These are phyloP conservation scores for Oryzias woworae DNA, from an alignment of 2,113 vertebrate species.

Conservation along the genomic window DNA sequence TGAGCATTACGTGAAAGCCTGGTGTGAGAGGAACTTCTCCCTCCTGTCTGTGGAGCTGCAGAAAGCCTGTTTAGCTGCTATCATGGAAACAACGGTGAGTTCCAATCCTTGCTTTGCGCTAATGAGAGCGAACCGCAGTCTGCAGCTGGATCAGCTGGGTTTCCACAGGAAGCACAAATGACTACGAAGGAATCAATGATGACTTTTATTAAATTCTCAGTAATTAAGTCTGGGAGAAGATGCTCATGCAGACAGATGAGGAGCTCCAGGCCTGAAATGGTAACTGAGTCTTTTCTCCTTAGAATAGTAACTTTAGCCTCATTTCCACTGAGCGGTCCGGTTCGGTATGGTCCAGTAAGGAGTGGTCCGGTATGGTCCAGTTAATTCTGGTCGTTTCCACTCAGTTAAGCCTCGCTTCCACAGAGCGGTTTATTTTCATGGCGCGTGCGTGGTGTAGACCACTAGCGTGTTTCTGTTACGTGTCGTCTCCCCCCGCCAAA, in stretches of 20 bases:
- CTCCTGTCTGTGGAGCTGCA: constrained; percentile 86
- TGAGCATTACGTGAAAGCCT: constrained; percentile 90
- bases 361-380: too few relatives aligned
- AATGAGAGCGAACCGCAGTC: constrained; percentile 22
- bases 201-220: constrained; percentile 61
- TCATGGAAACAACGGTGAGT: constrained; percentile 88
- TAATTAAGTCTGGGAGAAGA: constrained; percentile 48
- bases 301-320: background rate
- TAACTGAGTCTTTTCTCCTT: constrained; percentile 41
- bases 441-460: too few relatives aligned
- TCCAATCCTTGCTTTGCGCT: constrained; percentile 1
- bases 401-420: too few relatives aligned
- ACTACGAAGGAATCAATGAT: constrained; percentile 55
- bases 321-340: too few relatives aligned
- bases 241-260: constrained; percentile 31
- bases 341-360: too few relatives aligned
- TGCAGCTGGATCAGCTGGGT: constrained; percentile 28
- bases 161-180: constrained; percentile 62
- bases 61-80: constrained; percentile 80
- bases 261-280: constrained; percentile 35
- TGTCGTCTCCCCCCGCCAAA: too few relatives aligned
- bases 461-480: too few relatives aligned
- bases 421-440: too few relatives aligned
- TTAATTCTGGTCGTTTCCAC: too few relatives aligned
- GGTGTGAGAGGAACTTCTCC: constrained; percentile 91